Evolutionary conservation across 2,113 vertebrate genomes (phyloP).

Genomic region (Tychaedon coryphoeus): DNA sequence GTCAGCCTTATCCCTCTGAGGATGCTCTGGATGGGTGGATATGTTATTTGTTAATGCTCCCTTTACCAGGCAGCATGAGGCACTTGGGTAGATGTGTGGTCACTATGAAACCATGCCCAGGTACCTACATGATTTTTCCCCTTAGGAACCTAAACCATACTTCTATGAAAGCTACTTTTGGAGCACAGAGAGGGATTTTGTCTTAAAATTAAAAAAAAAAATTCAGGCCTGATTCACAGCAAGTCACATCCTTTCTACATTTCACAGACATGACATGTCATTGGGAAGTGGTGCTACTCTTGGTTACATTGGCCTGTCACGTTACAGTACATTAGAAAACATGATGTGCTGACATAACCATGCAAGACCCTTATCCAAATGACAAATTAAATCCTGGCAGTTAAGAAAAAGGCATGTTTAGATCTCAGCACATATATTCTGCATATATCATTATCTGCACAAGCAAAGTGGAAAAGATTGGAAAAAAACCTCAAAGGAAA

Average conservation of each 20-base stretch:
- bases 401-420: background rate
- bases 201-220: background rate
- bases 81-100: background rate
- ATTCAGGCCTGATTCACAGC: background rate
- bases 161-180: background rate
- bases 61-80: background rate
- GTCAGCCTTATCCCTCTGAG: background rate
- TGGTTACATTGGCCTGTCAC: slow-evolving; percentile 2
- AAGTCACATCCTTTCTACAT: background rate
- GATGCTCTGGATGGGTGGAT: background rate
- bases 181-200: background rate
- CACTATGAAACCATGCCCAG: background rate
- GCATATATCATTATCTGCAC: background rate
- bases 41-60: background rate
- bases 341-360: slow-evolving; percentile 38
- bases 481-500: background rate
- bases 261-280: background rate
- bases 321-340: slow-evolving; percentile 31
- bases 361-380: slow-evolving; percentile 34
- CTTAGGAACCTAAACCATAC: background rate
- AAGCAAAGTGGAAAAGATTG: background rate
- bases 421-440: background rate
- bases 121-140: background rate
- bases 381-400: slow-evolving; percentile 31
- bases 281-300: slow-evolving; percentile 31